Base-by-base conservation (phyloP, 1,140 invertebrate species). In the Gonatopus flavifemur region DNA sequence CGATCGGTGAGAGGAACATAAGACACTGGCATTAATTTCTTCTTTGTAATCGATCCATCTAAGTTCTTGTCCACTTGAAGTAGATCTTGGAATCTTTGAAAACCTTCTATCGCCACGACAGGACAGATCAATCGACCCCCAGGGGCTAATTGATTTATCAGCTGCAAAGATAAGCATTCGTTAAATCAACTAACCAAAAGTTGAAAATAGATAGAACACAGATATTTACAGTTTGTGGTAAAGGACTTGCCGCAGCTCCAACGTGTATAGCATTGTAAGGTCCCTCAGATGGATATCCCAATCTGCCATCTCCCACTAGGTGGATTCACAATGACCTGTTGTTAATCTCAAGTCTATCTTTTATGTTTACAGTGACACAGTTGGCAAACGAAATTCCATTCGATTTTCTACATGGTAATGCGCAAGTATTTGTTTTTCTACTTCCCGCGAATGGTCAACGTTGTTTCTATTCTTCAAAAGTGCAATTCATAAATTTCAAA, bases 261-360 rank as follows among this genome's bases (percentile, higher is more conserved):
- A 89, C 87, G 71, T 89, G 87, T 59, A 89, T 89, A 24, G 85
- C 87, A 75, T 89, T 82, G 75, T 82, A 89, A 9, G 87, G 87
- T 4, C 76, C 84, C 30, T 82, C 80, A 31, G 67, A 66, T 18
- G 63, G 21, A 59, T 81, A 82, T 42, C 88, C 87, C 44, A 78
- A 57, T 59, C 88, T 76, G 15, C 87, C 88, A 73, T 89, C 87
- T 46, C 84, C 85, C 55, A 81, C 82, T 83, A 65, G 56, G 52
- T 43, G 84, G 71, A 76, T 88, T 88, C 49, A 72, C 62, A 57
- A 82, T 66, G 20, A 84, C 81, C 49, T 73, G 70, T 51, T 77
- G 69, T 46, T 71, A 72, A 39, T 65, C 52, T 64, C 50, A 52
- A 48, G 49, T 57, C 32, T 55, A 69, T 63, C 57, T 60, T 62